phyloP scores from a whole-genome alignment of 2,888 invertebrate genomes.

The Synergus umbraculus region DNA sequence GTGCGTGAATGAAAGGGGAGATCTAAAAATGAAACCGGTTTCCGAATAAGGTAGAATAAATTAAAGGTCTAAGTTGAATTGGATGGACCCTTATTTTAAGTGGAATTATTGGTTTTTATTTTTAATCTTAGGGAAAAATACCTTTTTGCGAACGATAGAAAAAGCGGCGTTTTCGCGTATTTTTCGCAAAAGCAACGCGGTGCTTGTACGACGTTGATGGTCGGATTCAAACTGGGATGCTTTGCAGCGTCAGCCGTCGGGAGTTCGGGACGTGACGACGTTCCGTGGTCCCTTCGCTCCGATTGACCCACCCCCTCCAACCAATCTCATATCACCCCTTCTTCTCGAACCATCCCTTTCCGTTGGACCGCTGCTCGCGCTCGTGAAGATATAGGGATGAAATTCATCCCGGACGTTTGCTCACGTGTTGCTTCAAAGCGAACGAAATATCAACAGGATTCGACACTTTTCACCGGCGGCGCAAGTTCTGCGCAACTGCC shows the following conservation, averaged over 20 bases:
- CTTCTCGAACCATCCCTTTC: conserved; percentile 53
- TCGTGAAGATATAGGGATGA: neutral
- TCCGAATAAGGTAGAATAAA: neutral
- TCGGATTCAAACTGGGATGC: conserved; percentile 72
- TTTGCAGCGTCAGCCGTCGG: conserved; percentile 55
- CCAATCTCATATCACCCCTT: conserved; percentile 62
- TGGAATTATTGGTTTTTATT: neutral
- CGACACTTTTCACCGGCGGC: neutral
- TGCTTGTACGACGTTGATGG: conserved; percentile 63
- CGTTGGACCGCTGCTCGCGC: conserved; percentile 44
- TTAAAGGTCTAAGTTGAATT: neutral
- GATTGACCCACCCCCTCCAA: conserved; percentile 68
- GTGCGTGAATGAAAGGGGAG: neutral
- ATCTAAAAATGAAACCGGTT: neutral
- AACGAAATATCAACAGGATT: neutral
- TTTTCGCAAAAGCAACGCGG: conserved; percentile 49
- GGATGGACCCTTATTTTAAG: neutral
- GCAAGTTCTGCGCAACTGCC: neutral
- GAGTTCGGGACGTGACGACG: conserved; percentile 61
- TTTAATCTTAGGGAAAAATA: conserved; percentile 2
- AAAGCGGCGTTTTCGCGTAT: conserved; percentile 49
- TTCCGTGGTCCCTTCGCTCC: conserved; percentile 69
- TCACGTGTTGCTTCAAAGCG: neutral
- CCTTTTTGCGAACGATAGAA: conserved; percentile 34
- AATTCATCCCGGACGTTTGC: neutral